Conservation (phyloP, 2,113 vertebrate species). For the Cavia aperea region DNA sequence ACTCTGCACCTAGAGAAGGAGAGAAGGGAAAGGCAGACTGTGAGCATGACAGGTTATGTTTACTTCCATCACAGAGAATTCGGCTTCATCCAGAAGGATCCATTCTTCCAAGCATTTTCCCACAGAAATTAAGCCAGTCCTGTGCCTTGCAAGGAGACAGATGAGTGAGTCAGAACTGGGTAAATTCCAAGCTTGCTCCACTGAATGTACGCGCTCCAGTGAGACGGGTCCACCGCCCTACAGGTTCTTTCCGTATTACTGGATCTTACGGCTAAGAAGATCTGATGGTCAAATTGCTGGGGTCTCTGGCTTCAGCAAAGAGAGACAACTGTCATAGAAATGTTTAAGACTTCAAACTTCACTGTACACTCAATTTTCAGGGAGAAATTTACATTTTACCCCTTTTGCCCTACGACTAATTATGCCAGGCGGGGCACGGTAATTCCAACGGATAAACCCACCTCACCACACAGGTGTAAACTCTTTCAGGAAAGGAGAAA, state of each 20-base stretch:
- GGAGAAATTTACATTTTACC: background rate
- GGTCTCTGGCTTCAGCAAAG: background rate
- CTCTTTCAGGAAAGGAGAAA: background rate
- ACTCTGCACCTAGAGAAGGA: background rate
- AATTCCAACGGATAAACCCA: background rate
- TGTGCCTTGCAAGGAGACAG: slow-evolving; percentile 76
- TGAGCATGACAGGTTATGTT: background rate
- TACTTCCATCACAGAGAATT: slow-evolving; percentile 86
- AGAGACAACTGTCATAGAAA: background rate
- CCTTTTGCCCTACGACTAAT: background rate
- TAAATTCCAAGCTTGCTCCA: background rate
- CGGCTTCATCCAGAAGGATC: slow-evolving; percentile 84
- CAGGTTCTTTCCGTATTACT: background rate
- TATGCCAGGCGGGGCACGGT: background rate
- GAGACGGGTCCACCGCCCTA: background rate
- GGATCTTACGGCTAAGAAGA: background rate
- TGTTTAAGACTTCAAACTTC: background rate
- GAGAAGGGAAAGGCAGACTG: background rate
- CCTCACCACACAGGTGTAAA: background rate
- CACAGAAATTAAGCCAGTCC: slow-evolving; percentile 87
- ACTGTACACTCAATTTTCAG: background rate
- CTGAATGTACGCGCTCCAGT: background rate
- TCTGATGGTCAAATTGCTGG: background rate
- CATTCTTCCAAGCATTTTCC: slow-evolving; percentile 89
- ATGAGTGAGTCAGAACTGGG: background rate